Conservation (phyloP, 2,113 vertebrate genomes). For the Oxyruncus cristatus region DNA sequence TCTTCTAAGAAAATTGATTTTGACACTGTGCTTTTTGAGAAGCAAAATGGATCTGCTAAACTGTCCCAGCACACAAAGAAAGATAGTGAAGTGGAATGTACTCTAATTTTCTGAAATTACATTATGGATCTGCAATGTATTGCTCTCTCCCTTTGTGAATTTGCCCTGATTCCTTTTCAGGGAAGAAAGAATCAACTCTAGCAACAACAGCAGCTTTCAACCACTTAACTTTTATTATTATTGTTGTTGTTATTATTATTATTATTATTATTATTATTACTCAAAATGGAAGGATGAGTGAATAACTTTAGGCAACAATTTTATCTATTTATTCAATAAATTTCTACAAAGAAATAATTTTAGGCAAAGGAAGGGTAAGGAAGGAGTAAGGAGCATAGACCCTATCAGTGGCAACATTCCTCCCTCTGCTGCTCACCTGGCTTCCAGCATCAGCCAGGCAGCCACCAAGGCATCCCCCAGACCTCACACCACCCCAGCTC, state of each 20-base stretch:
- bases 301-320: neutral
- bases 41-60: neutral
- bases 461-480: neutral
- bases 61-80: neutral
- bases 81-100: neutral
- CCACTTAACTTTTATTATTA: neutral
- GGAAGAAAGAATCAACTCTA: neutral
- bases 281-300: neutral
- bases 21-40: neutral
- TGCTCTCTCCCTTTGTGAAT: neutral
- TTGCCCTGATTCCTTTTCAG: neutral
- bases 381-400: neutral
- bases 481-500: neutral
- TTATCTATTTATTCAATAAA: neutral
- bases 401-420: neutral
- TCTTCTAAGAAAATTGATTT: neutral
- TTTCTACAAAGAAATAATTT: neutral
- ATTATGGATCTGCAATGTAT: neutral
- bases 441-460: neutral
- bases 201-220: neutral
- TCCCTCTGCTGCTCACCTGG: neutral
- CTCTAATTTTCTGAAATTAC: neutral
- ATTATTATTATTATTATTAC: accelerated
- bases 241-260: too few species aligned
- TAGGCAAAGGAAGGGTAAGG: neutral